Percentiles rank a stretch among this genome's conserved stretches.
Evolutionary conservation across 2,797 vertebrate genomes (phyloP).

Genomic region (Lithobates sylvaticus): DNA sequence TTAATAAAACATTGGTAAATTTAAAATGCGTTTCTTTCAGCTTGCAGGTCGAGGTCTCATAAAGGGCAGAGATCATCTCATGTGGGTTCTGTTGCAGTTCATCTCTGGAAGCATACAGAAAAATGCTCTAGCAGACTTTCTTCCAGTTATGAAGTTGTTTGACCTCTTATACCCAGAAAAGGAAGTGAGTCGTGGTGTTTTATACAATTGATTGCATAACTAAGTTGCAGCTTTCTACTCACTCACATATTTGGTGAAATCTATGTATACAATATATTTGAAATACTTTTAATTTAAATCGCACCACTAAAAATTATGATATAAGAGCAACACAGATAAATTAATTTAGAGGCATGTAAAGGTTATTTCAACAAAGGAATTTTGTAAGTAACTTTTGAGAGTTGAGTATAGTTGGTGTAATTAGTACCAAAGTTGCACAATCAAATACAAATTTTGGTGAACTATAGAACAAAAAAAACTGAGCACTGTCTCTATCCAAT

Average conservation of each 20-base stretch:
- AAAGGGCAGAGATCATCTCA: slow-evolving; percentile 97
- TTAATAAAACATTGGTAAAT: not conserved
- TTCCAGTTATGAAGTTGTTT: slow-evolving; percentile 99
- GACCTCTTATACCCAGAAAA: slow-evolving; percentile 98
- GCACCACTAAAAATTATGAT: too few species aligned
- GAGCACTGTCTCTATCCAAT: too few species aligned
- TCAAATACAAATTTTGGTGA: too few species aligned
- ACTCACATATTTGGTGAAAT: not conserved
- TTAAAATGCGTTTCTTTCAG: slow-evolving; percentile 73
- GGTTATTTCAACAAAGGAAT: too few species aligned
- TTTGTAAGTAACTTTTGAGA: too few species aligned
- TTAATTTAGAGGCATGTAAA: too few species aligned
- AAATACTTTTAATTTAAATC: too few species aligned
- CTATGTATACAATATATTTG: not conserved
- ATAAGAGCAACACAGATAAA: too few species aligned
- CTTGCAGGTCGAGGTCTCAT: slow-evolving; percentile 96
- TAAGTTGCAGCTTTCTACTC: too few species aligned
- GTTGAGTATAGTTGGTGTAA: too few species aligned
- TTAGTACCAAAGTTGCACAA: too few species aligned
- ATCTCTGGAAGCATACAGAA: slow-evolving; percentile 99
- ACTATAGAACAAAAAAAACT: too few species aligned
- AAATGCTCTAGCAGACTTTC: slow-evolving; percentile 94
- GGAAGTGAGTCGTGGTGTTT: slow-evolving; percentile 81
- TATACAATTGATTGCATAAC: not conserved
- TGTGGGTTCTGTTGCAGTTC: slow-evolving; percentile 98